Conservation (phyloP, 2,797 vertebrate genomes). For the Neosalanx taihuensis region DNA sequence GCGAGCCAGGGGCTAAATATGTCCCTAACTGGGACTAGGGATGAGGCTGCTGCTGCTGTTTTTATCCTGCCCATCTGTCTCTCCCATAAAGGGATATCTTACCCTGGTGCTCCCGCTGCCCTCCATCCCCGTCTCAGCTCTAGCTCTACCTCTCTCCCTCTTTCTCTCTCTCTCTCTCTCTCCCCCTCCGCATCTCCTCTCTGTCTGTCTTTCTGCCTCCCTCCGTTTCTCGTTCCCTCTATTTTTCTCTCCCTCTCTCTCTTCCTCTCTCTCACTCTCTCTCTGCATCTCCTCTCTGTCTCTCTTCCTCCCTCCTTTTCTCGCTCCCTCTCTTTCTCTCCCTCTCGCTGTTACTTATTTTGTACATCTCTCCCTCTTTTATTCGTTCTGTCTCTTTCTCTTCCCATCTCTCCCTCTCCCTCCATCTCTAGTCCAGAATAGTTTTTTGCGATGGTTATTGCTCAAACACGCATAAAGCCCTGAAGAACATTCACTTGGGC, state of each 20-base stretch:
- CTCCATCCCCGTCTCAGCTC: neutral
- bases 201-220: neutral
- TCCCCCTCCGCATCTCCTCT: neutral
- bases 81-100: neutral
- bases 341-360: neutral
- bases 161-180: neutral
- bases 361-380: neutral
- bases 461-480: neutral
- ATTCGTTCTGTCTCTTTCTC: neutral
- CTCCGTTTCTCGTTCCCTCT: neutral
- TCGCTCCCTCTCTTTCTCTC: neutral
- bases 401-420: neutral
- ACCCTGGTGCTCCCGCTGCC: neutral
- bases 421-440: neutral
- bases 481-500: neutral
- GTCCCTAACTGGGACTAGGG: neutral
- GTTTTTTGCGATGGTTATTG: neutral
- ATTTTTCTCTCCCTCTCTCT: neutral
- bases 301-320: neutral
- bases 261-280: neutral
- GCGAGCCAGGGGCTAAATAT: neutral
- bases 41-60: constrained; percentile 1
- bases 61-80: neutral
- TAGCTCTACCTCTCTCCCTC: neutral
- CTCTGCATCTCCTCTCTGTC: too few species aligned